A percentile compares a stretch with the other conserved stretches of the same genome.
Conservation (phyloP, 2,113 vertebrate species). For the Podarcis cretensis region DNA sequence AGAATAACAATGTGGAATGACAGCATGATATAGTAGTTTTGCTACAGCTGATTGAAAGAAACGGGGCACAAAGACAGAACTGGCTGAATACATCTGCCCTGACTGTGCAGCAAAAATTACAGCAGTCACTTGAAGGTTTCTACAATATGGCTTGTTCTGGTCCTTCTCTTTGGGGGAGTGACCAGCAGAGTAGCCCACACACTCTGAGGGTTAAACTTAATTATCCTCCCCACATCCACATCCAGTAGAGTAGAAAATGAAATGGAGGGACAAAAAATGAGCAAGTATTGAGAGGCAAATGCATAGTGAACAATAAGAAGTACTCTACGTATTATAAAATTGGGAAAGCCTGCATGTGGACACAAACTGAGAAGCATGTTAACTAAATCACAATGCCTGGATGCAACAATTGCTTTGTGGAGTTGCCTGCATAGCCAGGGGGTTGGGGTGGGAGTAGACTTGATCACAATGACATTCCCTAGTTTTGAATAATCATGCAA, state of each 20-base stretch:
- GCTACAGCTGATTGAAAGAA: not conserved
- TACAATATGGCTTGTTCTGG: not conserved
- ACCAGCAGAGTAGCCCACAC: not conserved
- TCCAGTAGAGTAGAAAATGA: not conserved
- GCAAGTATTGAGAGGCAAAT: constrained; percentile 11
- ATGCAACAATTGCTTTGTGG: not conserved
- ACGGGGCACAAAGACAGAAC: not conserved
- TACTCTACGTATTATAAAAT: not conserved
- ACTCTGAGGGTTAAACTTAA: not conserved
- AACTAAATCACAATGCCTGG: not conserved
- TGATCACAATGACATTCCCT: not conserved
- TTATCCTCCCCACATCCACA: not conserved
- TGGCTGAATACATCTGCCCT: not conserved
- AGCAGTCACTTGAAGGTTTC: not conserved
- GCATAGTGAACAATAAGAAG: not conserved
- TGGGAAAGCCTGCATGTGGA: not conserved
- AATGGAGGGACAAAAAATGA: not conserved
- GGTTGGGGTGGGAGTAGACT: not conserved
- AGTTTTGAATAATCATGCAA: not conserved
- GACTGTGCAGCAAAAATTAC: not conserved
- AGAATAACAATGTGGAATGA: not conserved
- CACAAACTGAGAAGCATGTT: not conserved
- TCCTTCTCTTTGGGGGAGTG: not conserved
- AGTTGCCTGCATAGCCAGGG: not conserved
- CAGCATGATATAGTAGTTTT: not conserved